Conservation (phyloP, 2,113 vertebrate genomes). For the Dinomys branickii region DNA sequence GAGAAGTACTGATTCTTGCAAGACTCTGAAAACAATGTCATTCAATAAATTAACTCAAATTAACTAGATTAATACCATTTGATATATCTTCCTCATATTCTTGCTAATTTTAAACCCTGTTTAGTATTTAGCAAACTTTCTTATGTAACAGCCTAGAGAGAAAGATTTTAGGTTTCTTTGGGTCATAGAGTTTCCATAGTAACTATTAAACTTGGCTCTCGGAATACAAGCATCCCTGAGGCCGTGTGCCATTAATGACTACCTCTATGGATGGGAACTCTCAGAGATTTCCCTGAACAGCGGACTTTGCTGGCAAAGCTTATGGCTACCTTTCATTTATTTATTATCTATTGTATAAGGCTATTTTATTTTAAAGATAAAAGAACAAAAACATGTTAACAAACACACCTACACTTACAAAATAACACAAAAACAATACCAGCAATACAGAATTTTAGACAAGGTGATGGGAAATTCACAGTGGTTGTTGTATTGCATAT, state of each 20-base stretch:
- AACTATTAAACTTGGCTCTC: not conserved
- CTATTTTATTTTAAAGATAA: not conserved
- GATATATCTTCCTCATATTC: not conserved
- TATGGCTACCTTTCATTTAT: not conserved
- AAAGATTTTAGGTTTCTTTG: not conserved
- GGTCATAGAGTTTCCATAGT: not conserved
- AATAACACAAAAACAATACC: too few species aligned
- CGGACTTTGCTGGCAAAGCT: not conserved
- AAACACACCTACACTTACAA: too few species aligned
- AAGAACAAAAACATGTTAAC: too few species aligned
- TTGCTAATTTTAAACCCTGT: not conserved
- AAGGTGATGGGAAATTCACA: too few species aligned
- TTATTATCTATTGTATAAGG: not conserved
- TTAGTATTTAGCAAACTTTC: not conserved
- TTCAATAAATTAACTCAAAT: not conserved
- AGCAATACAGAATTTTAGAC: too few species aligned
- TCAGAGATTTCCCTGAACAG: not conserved
- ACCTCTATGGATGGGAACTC: not conserved
- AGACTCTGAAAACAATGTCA: not conserved
- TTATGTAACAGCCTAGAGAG: not conserved
- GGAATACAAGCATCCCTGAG: not conserved
- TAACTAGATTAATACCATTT: not conserved
- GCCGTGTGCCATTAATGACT: rapidly evolving
- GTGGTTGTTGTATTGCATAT: too few species aligned
- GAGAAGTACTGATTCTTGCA: not conserved